Conservation (phyloP, 2,113 vertebrate genomes). For the Tachuris rubrigastra region DNA sequence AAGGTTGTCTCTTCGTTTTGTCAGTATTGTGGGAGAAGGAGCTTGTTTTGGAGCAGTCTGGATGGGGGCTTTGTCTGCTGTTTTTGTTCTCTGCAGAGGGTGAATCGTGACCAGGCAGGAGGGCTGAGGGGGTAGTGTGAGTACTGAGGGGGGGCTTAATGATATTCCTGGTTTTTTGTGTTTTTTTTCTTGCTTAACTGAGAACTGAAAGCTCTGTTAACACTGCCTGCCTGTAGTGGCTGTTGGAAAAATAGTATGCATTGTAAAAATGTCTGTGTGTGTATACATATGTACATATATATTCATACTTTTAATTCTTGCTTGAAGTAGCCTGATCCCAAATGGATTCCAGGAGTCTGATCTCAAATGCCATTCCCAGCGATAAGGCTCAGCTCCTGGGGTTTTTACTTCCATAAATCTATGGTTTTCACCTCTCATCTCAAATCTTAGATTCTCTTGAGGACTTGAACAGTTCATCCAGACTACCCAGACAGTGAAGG, state of each 20-base stretch:
- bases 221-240: not conserved
- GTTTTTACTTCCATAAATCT: not conserved
- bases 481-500: not conserved
- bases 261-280: not conserved
- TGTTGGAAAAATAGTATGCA: not conserved
- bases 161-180: not conserved
- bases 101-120: not conserved
- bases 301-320: not conserved
- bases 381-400: not conserved
- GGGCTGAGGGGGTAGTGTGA: not conserved
- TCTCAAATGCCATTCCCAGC: not conserved
- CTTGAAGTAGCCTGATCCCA: not conserved
- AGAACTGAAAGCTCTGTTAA: not conserved
- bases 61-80: not conserved
- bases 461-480: not conserved
- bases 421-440: not conserved
- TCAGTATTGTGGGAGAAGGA: not conserved
- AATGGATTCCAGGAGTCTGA: not conserved
- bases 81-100: not conserved
- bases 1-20: not conserved
- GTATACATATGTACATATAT: fast-evolving
- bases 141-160: not conserved
- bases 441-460: not conserved
- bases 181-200: not conserved
- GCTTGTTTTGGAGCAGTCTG: not conserved